Evolutionary conservation across 2,113 vertebrate species (phyloP), one percentile per base, ranked within the genome.

Genomic region (Brachyistius frenatus): DNA sequence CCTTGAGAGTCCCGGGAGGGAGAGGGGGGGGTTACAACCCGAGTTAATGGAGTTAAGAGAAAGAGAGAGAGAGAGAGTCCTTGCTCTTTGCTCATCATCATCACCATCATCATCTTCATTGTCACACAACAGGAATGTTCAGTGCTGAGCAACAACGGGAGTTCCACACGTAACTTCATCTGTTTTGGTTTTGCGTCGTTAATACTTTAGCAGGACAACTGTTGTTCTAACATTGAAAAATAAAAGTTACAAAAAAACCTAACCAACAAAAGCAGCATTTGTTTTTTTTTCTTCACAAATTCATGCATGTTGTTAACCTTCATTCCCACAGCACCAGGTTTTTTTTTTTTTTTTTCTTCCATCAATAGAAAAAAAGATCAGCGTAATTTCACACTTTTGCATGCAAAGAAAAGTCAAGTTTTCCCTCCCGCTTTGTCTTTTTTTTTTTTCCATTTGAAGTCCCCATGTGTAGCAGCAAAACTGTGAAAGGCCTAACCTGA

Each of bases 261-360:
- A 86, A 83, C 76, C 82, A 86, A 88, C 92, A 90, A 88, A 93
- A 93, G 87, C 90, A 94, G 89, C 92, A 90, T 88, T 85, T 81
- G 82, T 88, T 84, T 70, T 86, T 91, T 88, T 91, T 88, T 92
- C 78, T 88, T 89, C 83, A 94, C 87, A 93, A 94, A 89, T 86
- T 91, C 92, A 95, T 94, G 93, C 94, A 94, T 84, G 91, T 92
- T 93, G 88, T 90, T 91, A 86, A 88, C 85, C 89, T 93, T 92
- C 83, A 87, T 87, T 89, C 82, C 83, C 84, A 83, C 91, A 91
- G 89, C 92, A 93, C 91, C 92, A 84, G 80, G 86, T 88, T 86
- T 15, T 35, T 84, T 85, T 76, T 78, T 83, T 86, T 91, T 76
- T 85, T 91, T 78, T 67, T 82, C 73, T 80, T 90, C 74, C 80